These are phyloP conservation scores for Myotis davidii DNA, from an alignment of 2,113 vertebrate species.

Conservation along the genomic window DNA sequence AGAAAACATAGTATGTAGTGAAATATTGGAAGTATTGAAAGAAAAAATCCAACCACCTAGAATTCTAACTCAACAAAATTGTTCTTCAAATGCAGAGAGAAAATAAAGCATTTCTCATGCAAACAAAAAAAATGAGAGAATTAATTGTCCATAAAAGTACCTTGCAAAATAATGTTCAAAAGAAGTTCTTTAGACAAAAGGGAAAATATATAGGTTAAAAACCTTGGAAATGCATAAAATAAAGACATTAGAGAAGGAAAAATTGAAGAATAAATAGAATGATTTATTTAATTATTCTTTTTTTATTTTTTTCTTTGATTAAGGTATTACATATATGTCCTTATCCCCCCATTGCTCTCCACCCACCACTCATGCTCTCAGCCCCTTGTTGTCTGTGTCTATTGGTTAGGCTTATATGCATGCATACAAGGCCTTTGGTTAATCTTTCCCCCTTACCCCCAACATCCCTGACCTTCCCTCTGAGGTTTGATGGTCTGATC, in stretches of 20 bases:
- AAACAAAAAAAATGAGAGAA: background rate
- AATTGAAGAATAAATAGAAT: background rate
- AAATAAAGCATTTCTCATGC: background rate
- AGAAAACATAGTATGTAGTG: background rate
- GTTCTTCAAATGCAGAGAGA: background rate
- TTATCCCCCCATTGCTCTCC: too few species aligned
- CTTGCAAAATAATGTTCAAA: background rate
- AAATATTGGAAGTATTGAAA: background rate
- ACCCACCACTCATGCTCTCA: too few species aligned
- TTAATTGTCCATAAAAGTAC: background rate
- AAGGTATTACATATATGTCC: too few species aligned
- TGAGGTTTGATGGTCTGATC: too few species aligned
- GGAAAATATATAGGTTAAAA: background rate
- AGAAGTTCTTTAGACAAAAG: background rate
- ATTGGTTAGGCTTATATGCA: too few species aligned
- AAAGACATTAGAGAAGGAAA: background rate
- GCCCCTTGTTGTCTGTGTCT: too few species aligned
- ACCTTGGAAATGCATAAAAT: background rate
- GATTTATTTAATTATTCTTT: background rate
- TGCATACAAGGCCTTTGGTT: too few species aligned
- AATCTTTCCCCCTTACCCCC: too few species aligned
- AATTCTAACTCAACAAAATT: background rate
- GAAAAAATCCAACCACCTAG: background rate
- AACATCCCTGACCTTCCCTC: too few species aligned
- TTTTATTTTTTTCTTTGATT: too few species aligned